Evolutionary conservation across 2,113 vertebrate genomes (phyloP).

Genomic region (Psettodes erumei): DNA sequence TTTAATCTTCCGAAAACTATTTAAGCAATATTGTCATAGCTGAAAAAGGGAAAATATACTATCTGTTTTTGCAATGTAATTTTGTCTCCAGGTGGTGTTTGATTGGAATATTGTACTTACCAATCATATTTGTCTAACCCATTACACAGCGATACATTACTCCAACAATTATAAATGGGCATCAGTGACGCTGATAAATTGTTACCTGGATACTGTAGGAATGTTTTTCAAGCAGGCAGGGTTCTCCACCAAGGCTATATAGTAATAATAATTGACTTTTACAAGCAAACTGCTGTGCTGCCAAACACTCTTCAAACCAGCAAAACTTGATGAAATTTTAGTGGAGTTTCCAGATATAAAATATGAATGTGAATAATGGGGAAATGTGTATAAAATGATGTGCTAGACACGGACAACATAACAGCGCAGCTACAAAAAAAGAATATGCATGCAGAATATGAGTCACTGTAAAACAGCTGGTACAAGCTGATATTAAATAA

Average conservation of each 20-base stretch:
- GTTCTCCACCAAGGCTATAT: background rate
- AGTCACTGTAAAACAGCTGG: background rate
- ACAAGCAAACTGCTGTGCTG: background rate
- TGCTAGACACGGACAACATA: background rate
- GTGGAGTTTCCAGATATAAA: background rate
- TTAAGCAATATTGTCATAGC: slow-evolving; percentile 23
- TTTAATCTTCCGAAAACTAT: too few species aligned
- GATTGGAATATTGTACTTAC: slow-evolving; percentile 10
- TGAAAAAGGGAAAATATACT: slow-evolving; percentile 9
- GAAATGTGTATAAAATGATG: background rate
- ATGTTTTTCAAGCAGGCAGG: slow-evolving; percentile 30
- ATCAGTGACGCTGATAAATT: slow-evolving; percentile 29
- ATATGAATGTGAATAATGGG: background rate
- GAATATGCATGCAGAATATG: background rate
- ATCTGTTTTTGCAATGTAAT: slow-evolving; percentile 9
- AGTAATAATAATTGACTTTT: background rate
- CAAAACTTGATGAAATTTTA: background rate
- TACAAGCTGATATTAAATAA: background rate
- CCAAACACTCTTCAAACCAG: slow-evolving; percentile 4
- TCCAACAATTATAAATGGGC: slow-evolving; percentile 26
- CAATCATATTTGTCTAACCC: slow-evolving; percentile 28
- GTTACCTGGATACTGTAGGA: background rate
- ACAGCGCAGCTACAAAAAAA: background rate
- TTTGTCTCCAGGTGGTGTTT: slow-evolving; percentile 9
- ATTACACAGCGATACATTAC: slow-evolving; percentile 27